These are phyloP conservation scores for Liolophura sinensis DNA, from an alignment of 1,140 invertebrate genomes.

Conservation along the genomic window DNA sequence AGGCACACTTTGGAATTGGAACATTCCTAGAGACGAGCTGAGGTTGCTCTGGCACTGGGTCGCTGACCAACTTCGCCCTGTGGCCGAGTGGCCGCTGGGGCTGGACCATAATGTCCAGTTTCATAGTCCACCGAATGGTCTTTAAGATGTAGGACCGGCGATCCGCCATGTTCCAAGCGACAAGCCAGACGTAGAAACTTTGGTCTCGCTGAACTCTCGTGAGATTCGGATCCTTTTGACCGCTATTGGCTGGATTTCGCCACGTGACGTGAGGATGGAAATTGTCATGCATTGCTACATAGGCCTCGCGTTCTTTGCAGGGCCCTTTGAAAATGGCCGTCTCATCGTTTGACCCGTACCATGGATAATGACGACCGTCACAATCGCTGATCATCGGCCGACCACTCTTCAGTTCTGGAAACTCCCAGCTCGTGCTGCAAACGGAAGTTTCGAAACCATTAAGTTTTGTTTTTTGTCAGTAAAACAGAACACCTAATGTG, in stretches of 20 bases:
- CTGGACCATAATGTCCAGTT: slow-evolving; percentile 53
- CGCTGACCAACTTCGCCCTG: slow-evolving; percentile 46
- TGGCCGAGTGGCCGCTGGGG: slow-evolving; percentile 44
- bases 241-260: slow-evolving; percentile 52
- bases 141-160: slow-evolving; percentile 51
- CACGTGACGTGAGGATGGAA: slow-evolving; percentile 60
- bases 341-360: slow-evolving; percentile 57
- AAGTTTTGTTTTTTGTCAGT: no score
- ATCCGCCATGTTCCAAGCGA: slow-evolving; percentile 53
- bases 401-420: slow-evolving; percentile 55
- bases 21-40: slow-evolving; percentile 47
- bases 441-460: slow-evolving; percentile 5
- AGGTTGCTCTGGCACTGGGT: slow-evolving; percentile 45
- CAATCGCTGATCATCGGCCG: slow-evolving; percentile 59
- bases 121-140: slow-evolving; percentile 53
- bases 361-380: slow-evolving; percentile 58
- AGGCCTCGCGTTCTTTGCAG: slow-evolving; percentile 48
- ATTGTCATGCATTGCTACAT: slow-evolving; percentile 58
- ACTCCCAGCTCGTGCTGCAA: slow-evolving; percentile 59
- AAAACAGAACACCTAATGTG: no score
- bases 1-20: slow-evolving; percentile 49
- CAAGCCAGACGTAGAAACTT: slow-evolving; percentile 58
- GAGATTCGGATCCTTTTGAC: slow-evolving; percentile 49
- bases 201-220: slow-evolving; percentile 55
- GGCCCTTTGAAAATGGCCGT: slow-evolving; percentile 53